Evolutionary conservation across 2,888 invertebrate species (phyloP).

Genomic region (Metacarcinus magister): DNA sequence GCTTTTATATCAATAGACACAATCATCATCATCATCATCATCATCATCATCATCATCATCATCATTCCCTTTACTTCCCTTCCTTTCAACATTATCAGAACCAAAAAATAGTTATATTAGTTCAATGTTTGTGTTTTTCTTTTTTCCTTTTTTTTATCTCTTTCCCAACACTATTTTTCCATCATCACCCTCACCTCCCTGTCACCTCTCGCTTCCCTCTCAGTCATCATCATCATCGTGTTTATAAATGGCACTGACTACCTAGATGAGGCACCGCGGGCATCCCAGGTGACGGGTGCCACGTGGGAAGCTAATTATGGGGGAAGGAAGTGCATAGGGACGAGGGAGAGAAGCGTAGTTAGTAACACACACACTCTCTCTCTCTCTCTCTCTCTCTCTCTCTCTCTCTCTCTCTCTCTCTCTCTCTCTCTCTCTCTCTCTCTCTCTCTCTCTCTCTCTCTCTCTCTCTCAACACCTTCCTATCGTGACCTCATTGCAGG

Average conservation of each 20-base stretch:
- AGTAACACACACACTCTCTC: not conserved
- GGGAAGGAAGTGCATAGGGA: not conserved
- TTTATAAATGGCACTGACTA: not conserved
- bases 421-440: not conserved
- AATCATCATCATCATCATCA: not conserved
- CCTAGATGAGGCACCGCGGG: not conserved
- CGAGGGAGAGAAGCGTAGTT: not conserved
- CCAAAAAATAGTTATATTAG: not conserved
- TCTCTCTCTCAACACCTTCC: not conserved
- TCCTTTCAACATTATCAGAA: not conserved
- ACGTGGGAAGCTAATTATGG: constrained; percentile 2
- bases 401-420: not conserved
- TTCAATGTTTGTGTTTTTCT: not conserved
- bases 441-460: constrained; percentile 55
- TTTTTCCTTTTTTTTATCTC: not conserved
- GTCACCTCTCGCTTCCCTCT: not conserved
- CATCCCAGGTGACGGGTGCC: not conserved
- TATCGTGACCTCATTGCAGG: not conserved
- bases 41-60: not conserved
- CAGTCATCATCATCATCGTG: not conserved
- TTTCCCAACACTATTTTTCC: not conserved
- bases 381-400: not conserved
- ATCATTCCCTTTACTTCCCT: not conserved
- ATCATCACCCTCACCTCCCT: not conserved
- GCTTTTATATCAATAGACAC: too few relatives aligned